Evolutionary conservation across 2,888 invertebrate genomes (phyloP).

Genomic region (Cryptophagus acutangulus): DNA sequence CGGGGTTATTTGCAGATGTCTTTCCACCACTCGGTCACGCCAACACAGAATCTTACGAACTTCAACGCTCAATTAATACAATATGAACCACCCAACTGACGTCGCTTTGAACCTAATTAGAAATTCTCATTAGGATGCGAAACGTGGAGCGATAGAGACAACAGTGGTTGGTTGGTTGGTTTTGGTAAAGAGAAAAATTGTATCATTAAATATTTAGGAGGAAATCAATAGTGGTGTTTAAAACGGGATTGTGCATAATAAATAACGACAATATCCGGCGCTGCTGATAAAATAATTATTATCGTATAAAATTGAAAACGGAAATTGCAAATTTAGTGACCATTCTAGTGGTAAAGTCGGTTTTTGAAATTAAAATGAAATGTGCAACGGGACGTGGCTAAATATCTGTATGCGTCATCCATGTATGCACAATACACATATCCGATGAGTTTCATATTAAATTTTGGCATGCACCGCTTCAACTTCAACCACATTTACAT

Average conservation of each 20-base stretch:
- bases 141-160: too few relatives aligned
- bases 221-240: too few relatives aligned
- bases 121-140: constrained; percentile 17
- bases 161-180: too few relatives aligned
- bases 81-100: constrained; percentile 13
- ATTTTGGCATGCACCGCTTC: constrained; percentile 35
- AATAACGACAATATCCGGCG: too few relatives aligned
- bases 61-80: constrained; percentile 22
- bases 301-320: constrained; percentile 29
- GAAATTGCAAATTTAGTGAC: constrained; percentile 34
- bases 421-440: constrained; percentile 31
- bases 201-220: too few relatives aligned
- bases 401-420: constrained; percentile 30
- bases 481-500: constrained; percentile 36
- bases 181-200: too few relatives aligned
- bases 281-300: constrained; percentile 26
- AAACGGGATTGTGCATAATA: too few relatives aligned
- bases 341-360: constrained; percentile 26
- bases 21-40: constrained; percentile 19
- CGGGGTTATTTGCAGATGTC: constrained; percentile 20
- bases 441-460: constrained; percentile 41
- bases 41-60: constrained; percentile 20
- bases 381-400: constrained; percentile 37
- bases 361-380: constrained; percentile 36
- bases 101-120: constrained; percentile 15